Percentiles rank a stretch among this genome's conserved stretches.
phyloP scores from a whole-genome alignment of 2,888 invertebrate species.

The Dascillus cervinus region DNA sequence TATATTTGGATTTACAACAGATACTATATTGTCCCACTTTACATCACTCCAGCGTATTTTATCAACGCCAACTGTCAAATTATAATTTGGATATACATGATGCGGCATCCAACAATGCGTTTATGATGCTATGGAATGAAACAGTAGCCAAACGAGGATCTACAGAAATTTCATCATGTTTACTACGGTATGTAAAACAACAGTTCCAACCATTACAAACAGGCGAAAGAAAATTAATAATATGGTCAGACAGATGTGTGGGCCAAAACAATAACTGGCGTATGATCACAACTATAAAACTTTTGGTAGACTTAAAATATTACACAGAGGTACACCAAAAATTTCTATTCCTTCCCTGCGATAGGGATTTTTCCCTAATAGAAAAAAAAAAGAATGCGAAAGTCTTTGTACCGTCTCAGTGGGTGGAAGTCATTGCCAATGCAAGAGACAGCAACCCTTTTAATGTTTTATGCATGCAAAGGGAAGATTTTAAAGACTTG shows the following conservation, averaged over 20 bases:
- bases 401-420: too few relatives aligned
- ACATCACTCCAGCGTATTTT: constrained; percentile 1
- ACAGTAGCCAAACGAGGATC: constrained; percentile 13
- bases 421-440: too few relatives aligned
- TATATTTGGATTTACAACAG: too few relatives aligned
- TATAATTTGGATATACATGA: constrained; percentile 12
- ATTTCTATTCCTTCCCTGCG: constrained; percentile 21
- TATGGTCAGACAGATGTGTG: constrained; percentile 22
- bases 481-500: too few relatives aligned
- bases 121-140: constrained; percentile 16
- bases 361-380: constrained; percentile 19
- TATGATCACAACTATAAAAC: constrained; percentile 11
- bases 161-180: constrained; percentile 13
- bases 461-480: too few relatives aligned
- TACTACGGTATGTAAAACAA: constrained; percentile 10
- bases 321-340: constrained; percentile 20
- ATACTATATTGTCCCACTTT: too few relatives aligned
- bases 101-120: constrained; percentile 6
- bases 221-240: constrained; percentile 14
- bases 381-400: too few relatives aligned
- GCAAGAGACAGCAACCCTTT: too few relatives aligned
- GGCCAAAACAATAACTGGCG: constrained; percentile 22
- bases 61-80: constrained; percentile 9
- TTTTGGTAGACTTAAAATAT: constrained; percentile 10
- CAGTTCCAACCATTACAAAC: constrained; percentile 4